Conservation (phyloP, 2,113 vertebrate genomes). For the Antechinus flavipes region DNA sequence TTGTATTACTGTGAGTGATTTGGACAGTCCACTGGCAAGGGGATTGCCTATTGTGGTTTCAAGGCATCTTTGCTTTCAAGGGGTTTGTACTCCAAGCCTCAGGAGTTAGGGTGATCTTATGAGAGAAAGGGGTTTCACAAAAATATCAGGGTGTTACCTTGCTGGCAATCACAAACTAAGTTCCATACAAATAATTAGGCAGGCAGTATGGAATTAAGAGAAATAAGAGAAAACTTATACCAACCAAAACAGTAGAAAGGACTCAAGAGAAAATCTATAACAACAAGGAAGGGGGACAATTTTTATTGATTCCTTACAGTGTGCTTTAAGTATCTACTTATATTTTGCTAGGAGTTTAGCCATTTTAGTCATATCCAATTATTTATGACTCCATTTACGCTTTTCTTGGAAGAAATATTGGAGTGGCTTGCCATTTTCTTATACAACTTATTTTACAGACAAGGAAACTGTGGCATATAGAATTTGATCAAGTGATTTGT, state of each 20-base stretch:
- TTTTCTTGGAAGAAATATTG: neutral
- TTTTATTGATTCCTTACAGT: neutral
- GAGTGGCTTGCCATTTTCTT: neutral
- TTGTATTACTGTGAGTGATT: neutral
- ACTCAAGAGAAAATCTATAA: neutral
- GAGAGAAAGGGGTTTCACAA: neutral
- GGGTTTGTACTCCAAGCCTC: neutral
- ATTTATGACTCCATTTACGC: too few relatives aligned
- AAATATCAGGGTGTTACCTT: neutral
- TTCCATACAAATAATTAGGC: neutral
- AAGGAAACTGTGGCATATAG: neutral
- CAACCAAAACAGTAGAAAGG: neutral
- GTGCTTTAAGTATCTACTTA: neutral
- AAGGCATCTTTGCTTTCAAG: neutral
- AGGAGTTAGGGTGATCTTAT: neutral
- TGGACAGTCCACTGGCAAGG: neutral
- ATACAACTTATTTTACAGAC: neutral
- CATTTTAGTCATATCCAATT: too few relatives aligned
- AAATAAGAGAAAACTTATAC: neutral
- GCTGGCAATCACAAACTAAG: neutral
- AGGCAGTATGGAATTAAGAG: neutral
- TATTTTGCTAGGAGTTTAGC: neutral
- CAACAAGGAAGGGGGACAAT: neutral
- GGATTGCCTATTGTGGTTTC: too few relatives aligned
- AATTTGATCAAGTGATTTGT: neutral